Conservation (phyloP, 1,140 invertebrate genomes). For the Drosophila eugracilis region DNA sequence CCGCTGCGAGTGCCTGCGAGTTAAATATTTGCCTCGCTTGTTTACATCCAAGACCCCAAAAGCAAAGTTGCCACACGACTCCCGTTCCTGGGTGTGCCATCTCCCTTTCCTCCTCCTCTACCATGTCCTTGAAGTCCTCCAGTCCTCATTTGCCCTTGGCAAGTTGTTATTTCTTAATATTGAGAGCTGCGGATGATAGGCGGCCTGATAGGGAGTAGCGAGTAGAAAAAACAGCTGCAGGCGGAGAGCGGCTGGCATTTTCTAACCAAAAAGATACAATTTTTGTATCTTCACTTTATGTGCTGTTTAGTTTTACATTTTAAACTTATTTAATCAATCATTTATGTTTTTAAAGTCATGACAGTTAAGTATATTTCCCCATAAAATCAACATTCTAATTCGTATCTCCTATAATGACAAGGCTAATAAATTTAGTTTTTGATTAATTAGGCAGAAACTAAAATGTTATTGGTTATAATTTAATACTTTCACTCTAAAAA, state of each 20-base stretch:
- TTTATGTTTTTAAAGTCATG: too few relatives aligned
- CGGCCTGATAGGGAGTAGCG: not conserved
- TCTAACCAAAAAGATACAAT: constrained; percentile 2
- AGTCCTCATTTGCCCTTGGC: constrained; percentile 44
- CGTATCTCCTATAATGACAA: too few relatives aligned
- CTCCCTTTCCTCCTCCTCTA: not conserved
- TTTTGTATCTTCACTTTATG: too few relatives aligned
- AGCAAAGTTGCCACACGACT: constrained; percentile 51
- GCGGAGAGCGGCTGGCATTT: not conserved
- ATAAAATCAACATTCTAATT: too few relatives aligned
- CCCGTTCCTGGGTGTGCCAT: not conserved
- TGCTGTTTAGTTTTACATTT: too few relatives aligned
- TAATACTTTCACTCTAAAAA: too few relatives aligned
- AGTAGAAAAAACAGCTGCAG: constrained; percentile 2
- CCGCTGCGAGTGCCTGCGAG: constrained; percentile 52
- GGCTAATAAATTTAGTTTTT: too few relatives aligned
- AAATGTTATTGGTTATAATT: too few relatives aligned
- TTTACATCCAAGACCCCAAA: constrained; percentile 77
- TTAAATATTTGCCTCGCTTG: constrained; percentile 77
- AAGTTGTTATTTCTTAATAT: constrained; percentile 82
- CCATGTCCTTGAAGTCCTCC: not conserved
- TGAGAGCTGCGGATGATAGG: constrained; percentile 54
- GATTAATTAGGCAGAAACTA: too few relatives aligned
- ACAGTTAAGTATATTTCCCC: too few relatives aligned
- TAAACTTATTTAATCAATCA: too few relatives aligned